Percentiles rank a stretch among this genome's conserved stretches.
These are phyloP conservation scores for Agapetus fuscipes DNA, from an alignment of 2,888 invertebrate genomes.

Conservation along the genomic window DNA sequence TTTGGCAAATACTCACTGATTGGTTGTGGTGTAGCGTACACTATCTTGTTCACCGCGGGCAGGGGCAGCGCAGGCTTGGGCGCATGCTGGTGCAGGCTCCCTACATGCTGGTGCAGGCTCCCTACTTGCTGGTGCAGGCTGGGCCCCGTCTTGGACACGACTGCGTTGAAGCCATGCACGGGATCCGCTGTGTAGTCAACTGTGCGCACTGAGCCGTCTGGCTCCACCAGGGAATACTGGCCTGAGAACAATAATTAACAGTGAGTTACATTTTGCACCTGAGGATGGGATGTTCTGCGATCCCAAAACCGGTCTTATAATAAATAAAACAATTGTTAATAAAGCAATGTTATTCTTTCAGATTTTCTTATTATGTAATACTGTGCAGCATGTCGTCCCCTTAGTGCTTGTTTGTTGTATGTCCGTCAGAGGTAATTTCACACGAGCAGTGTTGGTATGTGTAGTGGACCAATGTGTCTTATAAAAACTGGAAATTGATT, in stretches of 20 bases:
- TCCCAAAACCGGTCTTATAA: slow-evolving; percentile 7
- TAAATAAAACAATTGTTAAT: slow-evolving; percentile 14
- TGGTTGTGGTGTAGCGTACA: slow-evolving; percentile 12
- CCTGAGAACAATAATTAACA: slow-evolving; percentile 28
- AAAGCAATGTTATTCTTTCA: background rate
- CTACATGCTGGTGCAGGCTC: too few species aligned
- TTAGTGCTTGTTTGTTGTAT: too few species aligned
- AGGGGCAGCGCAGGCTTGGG: slow-evolving; percentile 9
- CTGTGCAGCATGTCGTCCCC: too few species aligned
- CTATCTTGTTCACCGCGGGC: slow-evolving; percentile 10
- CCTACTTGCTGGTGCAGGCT: slow-evolving; percentile 37
- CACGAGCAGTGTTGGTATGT: too few species aligned
- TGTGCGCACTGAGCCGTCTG: slow-evolving; percentile 43
- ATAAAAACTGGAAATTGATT: too few species aligned
- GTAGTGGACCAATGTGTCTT: too few species aligned
- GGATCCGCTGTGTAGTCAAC: slow-evolving; percentile 51
- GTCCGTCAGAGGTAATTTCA: too few species aligned
- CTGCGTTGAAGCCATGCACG: slow-evolving; percentile 48
- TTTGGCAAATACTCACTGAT: slow-evolving; percentile 8
- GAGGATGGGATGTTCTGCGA: too few species aligned
- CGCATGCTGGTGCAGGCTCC: too few species aligned
- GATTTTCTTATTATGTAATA: slow-evolving; percentile 6
- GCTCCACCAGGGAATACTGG: slow-evolving; percentile 44
- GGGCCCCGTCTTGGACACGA: slow-evolving; percentile 45
- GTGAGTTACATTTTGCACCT: too few species aligned